phyloP scores from a whole-genome alignment of 2,113 vertebrate genomes.

The Elaphurus davidianus region DNA sequence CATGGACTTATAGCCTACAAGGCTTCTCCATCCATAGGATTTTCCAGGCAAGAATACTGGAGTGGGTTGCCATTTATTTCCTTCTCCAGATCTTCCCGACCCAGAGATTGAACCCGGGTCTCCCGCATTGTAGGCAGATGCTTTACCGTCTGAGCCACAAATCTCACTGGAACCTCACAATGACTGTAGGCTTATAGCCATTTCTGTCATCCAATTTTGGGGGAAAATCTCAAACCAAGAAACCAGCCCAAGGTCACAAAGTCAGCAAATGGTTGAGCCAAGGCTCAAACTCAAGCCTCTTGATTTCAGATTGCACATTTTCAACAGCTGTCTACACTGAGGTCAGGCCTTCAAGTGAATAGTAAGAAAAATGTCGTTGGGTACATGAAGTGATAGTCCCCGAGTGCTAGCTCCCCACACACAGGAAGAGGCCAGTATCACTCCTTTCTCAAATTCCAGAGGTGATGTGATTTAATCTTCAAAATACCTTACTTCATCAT shows the following conservation, averaged over 20 bases:
- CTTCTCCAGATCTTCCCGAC: neutral
- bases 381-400: neutral
- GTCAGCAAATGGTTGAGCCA: neutral
- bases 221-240: neutral
- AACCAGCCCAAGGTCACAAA: neutral
- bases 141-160: neutral
- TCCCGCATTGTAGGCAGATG: neutral
- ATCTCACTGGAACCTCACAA: neutral
- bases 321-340: neutral
- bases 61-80: neutral
- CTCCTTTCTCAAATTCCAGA: conserved; percentile 2
- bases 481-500: conserved; percentile 90
- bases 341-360: neutral
- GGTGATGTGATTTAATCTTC: neutral
- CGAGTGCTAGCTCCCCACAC: neutral
- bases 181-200: neutral
- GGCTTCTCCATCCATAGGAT: neutral
- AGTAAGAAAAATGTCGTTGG: neutral
- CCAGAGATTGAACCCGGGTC: neutral
- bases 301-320: neutral
- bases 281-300: neutral
- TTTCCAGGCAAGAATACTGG: neutral
- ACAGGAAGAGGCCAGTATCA: neutral
- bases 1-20: neutral
- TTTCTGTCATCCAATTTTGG: neutral